Conservation (phyloP, 1,140 invertebrate genomes). For the Epicauta chinensis region DNA sequence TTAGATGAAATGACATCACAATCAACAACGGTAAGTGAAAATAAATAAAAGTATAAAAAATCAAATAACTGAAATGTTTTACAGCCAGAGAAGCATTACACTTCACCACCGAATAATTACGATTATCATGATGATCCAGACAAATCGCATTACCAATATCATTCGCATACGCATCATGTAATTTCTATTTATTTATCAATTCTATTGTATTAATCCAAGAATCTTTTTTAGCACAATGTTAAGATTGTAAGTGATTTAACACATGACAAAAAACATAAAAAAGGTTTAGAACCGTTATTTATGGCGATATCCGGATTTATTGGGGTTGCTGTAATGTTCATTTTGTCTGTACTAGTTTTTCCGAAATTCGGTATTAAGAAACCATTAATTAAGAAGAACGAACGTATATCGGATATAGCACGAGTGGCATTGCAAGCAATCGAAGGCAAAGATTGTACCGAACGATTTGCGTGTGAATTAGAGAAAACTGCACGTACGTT, state of each 20-base stretch:
- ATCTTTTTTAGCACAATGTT: constrained; percentile 37
- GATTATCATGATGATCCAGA: constrained; percentile 22
- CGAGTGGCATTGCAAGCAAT: constrained; percentile 35
- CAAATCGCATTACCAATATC: constrained; percentile 33
- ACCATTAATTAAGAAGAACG: constrained; percentile 25
- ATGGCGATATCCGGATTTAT: constrained; percentile 47
- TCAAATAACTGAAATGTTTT: background rate
- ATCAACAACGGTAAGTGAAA: constrained; percentile 11
- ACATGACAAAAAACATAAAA: constrained; percentile 27
- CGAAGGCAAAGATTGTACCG: constrained; percentile 37
- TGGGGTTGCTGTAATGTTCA: constrained; percentile 45
- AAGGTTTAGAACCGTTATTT: constrained; percentile 43
- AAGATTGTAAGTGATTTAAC: constrained; percentile 26
- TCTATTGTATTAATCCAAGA: background rate
- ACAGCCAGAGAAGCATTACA: constrained; percentile 10
- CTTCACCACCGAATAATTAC: constrained; percentile 2
- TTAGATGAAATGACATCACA: constrained; percentile 32
- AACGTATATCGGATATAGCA: constrained; percentile 29
- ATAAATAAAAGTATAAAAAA: background rate
- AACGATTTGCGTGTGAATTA: constrained; percentile 38
- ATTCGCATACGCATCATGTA: constrained; percentile 41
- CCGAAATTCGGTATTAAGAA: constrained; percentile 40
- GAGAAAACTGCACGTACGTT: constrained; percentile 36
- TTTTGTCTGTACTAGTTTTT: constrained; percentile 42
- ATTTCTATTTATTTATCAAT: background rate